A percentile compares a stretch with the other conserved stretches of the same genome.
These are phyloP conservation scores for Australoheros facetus DNA, from an alignment of 2,797 vertebrate genomes.

Conservation along the genomic window DNA sequence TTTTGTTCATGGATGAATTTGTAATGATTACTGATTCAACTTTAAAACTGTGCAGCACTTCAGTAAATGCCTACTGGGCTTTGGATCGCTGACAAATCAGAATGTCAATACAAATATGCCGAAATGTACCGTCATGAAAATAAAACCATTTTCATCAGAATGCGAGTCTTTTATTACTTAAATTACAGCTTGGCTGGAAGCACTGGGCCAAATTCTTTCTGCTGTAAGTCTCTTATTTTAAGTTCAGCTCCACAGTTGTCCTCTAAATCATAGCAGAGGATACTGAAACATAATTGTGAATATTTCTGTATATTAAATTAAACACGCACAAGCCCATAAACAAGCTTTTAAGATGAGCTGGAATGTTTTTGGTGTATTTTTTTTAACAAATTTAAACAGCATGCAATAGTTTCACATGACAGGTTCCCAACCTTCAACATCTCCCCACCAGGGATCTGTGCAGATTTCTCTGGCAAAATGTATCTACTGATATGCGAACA, in stretches of 20 bases:
- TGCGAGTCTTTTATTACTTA: not conserved
- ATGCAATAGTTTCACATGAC: no score
- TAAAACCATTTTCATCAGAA: not conserved
- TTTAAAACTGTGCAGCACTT: conserved; percentile 5
- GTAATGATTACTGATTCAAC: conserved; percentile 28
- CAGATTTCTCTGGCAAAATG: not conserved
- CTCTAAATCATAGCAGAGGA: not conserved
- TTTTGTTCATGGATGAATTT: conserved; percentile 13
- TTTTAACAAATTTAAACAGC: not conserved
- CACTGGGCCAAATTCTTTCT: not conserved
- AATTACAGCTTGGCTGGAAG: not conserved
- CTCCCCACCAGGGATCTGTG: not conserved
- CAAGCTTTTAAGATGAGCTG: not conserved
- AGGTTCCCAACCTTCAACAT: not conserved
- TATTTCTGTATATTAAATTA: not conserved
- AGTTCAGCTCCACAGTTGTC: not conserved
- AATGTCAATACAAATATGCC: conserved; percentile 16
- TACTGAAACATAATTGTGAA: not conserved
- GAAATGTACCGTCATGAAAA: not conserved
- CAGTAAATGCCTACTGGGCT: not conserved
- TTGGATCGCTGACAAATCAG: conserved; percentile 24
- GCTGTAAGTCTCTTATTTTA: not conserved
- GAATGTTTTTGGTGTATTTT: not conserved
- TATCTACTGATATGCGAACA: not conserved
- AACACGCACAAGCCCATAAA: not conserved